Percentiles rank a stretch among this genome's conserved stretches.
These are phyloP conservation scores for Lutjanus erythropterus DNA, from an alignment of 2,113 vertebrate species.

Conservation along the genomic window DNA sequence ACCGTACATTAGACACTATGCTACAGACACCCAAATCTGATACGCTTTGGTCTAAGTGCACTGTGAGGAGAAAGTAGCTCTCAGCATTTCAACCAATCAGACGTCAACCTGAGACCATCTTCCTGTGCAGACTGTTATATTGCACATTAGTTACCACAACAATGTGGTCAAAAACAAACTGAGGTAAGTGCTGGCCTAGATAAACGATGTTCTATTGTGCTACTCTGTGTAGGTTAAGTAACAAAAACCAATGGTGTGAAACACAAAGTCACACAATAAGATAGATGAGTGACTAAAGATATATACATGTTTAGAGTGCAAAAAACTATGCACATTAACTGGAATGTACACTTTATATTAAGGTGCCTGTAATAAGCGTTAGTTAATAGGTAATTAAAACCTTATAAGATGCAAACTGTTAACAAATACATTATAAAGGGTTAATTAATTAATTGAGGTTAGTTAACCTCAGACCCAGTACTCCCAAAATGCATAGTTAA, in stretches of 20 bases:
- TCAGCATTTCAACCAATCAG: conserved; percentile 37
- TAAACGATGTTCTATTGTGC: neutral
- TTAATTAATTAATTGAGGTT: too few relatives aligned
- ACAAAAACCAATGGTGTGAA: neutral
- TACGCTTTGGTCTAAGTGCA: neutral
- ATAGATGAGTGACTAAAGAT: neutral
- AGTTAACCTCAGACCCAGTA: too few relatives aligned
- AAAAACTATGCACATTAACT: conserved; percentile 15
- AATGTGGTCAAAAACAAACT: conserved; percentile 48
- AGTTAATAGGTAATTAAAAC: too few relatives aligned
- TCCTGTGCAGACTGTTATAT: conserved; percentile 29
- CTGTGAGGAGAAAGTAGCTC: neutral
- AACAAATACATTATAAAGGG: too few relatives aligned
- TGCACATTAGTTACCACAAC: conserved; percentile 1
- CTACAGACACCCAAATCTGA: neutral
- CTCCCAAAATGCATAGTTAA: too few relatives aligned
- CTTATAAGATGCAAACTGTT: too few relatives aligned
- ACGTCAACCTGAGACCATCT: conserved; percentile 14
- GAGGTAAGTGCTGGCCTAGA: conserved; percentile 21
- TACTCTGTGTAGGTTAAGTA: neutral
- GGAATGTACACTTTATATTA: too few relatives aligned
- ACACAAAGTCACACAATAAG: neutral
- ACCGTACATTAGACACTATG: neutral
- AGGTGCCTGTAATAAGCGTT: too few relatives aligned
- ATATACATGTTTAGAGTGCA: conserved; percentile 22